phyloP scores from a whole-genome alignment of 1,140 invertebrate genomes.

The Zophobas atratus region DNA sequence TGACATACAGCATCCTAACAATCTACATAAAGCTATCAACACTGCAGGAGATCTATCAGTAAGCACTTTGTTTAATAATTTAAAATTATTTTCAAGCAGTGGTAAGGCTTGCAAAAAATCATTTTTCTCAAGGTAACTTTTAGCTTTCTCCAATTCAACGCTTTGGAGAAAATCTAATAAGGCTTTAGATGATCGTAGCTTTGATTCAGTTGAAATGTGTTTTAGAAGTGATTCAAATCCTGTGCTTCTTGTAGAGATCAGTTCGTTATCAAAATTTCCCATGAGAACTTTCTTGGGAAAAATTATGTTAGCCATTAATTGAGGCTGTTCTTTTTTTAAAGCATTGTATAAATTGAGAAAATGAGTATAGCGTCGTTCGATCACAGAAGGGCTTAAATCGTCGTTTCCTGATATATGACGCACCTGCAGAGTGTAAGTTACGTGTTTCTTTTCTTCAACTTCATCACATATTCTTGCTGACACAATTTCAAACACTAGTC shows the following conservation, averaged over 20 bases:
- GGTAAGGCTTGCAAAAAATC: slow-evolving; percentile 76
- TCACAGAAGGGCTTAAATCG: slow-evolving; percentile 75
- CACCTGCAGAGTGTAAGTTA: slow-evolving; percentile 76
- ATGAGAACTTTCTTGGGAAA: slow-evolving; percentile 84
- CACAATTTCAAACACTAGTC: slow-evolving; percentile 69
- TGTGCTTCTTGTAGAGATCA: slow-evolving; percentile 79
- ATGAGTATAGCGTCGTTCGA: slow-evolving; percentile 84
- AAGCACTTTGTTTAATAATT: slow-evolving; percentile 82
- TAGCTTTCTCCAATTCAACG: slow-evolving; percentile 76
- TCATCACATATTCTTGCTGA: slow-evolving; percentile 68
- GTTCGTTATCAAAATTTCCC: slow-evolving; percentile 82
- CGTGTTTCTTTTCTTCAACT: slow-evolving; percentile 74
- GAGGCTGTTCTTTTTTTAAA: slow-evolving; percentile 75
- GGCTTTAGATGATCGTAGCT: slow-evolving; percentile 74
- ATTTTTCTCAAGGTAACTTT: slow-evolving; percentile 73
- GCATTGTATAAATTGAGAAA: slow-evolving; percentile 79
- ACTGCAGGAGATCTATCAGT: slow-evolving; percentile 80
- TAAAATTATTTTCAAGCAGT: slow-evolving; percentile 80
- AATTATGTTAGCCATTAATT: slow-evolving; percentile 71
- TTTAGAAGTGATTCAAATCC: slow-evolving; percentile 81
- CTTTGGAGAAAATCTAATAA: slow-evolving; percentile 81
- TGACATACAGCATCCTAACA: slow-evolving; percentile 76
- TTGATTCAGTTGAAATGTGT: slow-evolving; percentile 73
- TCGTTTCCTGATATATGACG: slow-evolving; percentile 69
- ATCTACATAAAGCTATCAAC: slow-evolving; percentile 79